Percentiles rank a stretch among this genome's conserved stretches.
Evolutionary conservation across 2,888 invertebrate genomes (phyloP).

Genomic region (Phragmatobia fuliginosa): DNA sequence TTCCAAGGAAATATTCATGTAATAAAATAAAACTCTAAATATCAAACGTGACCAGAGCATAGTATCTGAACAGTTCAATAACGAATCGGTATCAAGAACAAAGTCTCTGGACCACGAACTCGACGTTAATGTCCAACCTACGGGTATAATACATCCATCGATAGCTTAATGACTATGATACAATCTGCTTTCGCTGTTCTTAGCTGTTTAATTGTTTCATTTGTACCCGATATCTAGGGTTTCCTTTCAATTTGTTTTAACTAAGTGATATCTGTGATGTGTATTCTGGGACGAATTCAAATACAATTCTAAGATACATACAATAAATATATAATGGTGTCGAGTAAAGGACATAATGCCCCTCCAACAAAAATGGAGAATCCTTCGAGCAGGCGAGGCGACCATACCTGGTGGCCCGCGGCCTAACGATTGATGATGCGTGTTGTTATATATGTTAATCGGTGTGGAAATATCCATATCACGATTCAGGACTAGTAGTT

Average conservation of each 20-base stretch:
- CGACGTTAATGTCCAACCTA: slow-evolving; percentile 51
- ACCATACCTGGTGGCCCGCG: too few relatives aligned
- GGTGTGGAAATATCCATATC: too few relatives aligned
- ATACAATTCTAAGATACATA: too few relatives aligned
- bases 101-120: slow-evolving; percentile 40
- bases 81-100: slow-evolving; percentile 26
- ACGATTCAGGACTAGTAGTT: too few relatives aligned
- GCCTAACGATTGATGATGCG: too few relatives aligned
- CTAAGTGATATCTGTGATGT: neutral
- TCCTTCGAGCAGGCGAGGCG: too few relatives aligned
- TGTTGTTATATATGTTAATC: too few relatives aligned
- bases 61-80: slow-evolving; percentile 28
- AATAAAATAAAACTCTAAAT: neutral
- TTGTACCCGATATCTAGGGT: slow-evolving; percentile 23
- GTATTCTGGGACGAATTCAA: too few relatives aligned
- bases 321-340: too few relatives aligned
- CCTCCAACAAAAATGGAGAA: too few relatives aligned
- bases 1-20: neutral
- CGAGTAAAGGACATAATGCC: too few relatives aligned
- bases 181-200: slow-evolving; percentile 43
- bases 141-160: slow-evolving; percentile 33
- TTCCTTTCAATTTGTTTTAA: neutral
- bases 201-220: slow-evolving; percentile 49
- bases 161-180: slow-evolving; percentile 46
- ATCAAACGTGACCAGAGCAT: neutral